Conservation (phyloP, 1,140 invertebrate species). For the Melipona quadrifasciata region DNA sequence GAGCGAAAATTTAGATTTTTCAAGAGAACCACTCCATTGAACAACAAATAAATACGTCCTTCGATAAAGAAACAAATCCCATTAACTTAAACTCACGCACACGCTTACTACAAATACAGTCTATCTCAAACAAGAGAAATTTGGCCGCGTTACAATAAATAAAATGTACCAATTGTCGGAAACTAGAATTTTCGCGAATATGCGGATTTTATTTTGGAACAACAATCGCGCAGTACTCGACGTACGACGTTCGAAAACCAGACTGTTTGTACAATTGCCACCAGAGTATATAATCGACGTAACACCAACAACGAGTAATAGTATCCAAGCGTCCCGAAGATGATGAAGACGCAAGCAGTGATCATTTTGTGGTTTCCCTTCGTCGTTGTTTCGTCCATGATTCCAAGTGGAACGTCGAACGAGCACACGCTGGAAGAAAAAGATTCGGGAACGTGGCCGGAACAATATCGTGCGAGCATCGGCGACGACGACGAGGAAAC, state of each 20-base stretch:
- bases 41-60: no score
- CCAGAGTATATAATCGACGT: constrained; percentile 52
- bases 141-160: neutral
- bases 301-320: constrained; percentile 17
- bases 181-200: neutral
- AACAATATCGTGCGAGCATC: neutral
- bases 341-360: constrained; percentile 28
- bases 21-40: no score
- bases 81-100: no score
- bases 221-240: constrained; percentile 10
- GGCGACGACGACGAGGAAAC: no score
- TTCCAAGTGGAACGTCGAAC: neutral
- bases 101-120: no score
- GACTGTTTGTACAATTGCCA: constrained; percentile 56
- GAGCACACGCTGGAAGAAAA: neutral
- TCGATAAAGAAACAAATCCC: no score
- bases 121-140: neutral
- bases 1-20: no score
- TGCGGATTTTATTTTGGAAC: constrained; percentile 30
- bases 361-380: neutral
- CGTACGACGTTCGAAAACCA: neutral
- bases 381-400: neutral
- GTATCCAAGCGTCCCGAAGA: constrained; percentile 8
- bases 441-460: neutral
- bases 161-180: neutral